Evolutionary conservation across 2,113 vertebrate genomes (phyloP).

Genomic region (Crotalus horridus): DNA sequence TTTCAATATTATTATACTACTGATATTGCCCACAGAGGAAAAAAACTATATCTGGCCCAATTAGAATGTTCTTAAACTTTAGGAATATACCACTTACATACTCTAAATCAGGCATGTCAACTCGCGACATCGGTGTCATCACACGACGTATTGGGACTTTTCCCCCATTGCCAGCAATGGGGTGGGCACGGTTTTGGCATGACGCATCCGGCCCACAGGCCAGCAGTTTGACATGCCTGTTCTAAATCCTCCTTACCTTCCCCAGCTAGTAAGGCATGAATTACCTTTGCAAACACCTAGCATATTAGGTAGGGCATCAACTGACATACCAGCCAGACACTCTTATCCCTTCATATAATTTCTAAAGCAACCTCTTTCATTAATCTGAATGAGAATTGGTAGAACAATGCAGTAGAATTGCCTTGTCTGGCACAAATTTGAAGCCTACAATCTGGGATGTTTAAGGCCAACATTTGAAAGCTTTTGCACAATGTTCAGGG

Average conservation of each 20-base stretch:
- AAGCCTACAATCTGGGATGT: background rate
- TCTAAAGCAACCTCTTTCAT: background rate
- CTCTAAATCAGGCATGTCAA: too few species aligned
- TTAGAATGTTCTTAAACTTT: background rate
- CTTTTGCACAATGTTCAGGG: background rate
- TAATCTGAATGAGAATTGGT: background rate
- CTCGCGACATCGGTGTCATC: too few species aligned
- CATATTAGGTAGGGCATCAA: background rate
- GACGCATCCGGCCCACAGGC: too few species aligned
- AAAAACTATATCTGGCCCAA: background rate
- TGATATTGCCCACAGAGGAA: background rate
- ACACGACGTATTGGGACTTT: too few species aligned
- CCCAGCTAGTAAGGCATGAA: background rate
- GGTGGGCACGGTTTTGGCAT: too few species aligned
- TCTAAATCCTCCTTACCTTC: background rate
- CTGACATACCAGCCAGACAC: background rate
- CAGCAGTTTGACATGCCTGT: too few species aligned
- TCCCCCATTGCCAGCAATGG: too few species aligned
- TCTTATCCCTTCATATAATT: background rate
- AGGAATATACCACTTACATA: background rate
- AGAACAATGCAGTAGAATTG: background rate
- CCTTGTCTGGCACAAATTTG: background rate
- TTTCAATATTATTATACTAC: background rate
- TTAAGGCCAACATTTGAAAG: background rate
- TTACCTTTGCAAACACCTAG: background rate